Conservation (phyloP, 2,888 invertebrate species). For the Lydus trimaculatus region DNA sequence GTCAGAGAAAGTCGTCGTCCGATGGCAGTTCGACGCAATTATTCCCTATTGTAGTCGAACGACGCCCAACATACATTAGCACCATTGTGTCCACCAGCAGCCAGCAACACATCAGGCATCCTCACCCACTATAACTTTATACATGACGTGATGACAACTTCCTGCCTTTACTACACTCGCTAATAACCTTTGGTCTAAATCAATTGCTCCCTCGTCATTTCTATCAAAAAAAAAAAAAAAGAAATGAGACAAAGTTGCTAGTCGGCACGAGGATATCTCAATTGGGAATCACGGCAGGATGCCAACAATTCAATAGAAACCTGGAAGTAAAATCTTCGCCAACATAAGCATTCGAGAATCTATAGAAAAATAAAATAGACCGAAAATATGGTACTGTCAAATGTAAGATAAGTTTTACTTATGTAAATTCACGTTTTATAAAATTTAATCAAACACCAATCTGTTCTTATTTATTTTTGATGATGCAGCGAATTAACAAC, state of each 20-base stretch:
- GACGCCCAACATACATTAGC: constrained; percentile 49
- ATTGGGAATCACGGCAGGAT: neutral
- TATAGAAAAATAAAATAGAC: neutral
- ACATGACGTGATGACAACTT: constrained; percentile 39
- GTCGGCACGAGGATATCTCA: neutral
- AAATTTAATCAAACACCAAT: neutral
- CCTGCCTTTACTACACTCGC: constrained; percentile 33
- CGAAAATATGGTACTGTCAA: neutral
- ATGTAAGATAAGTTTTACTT: neutral
- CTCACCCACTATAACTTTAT: constrained; percentile 32
- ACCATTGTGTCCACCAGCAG: constrained; percentile 43
- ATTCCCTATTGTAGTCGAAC: constrained; percentile 50
- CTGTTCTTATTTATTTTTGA: no score
- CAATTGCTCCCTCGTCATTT: constrained; percentile 12
- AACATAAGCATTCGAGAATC: neutral
- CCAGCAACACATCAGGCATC: constrained; percentile 11
- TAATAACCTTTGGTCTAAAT: constrained; percentile 29
- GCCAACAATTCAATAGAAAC: neutral
- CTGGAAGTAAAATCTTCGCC: neutral
- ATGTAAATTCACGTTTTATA: neutral
- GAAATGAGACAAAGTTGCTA: neutral
- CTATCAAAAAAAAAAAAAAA: neutral
- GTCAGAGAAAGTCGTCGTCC: constrained; percentile 43
- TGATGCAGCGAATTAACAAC: neutral
- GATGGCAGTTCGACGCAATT: constrained; percentile 52